Evolutionary conservation across 30 jellyfish, hydroid and myxozoan genomes (phyloP), one percentile per base, ranked within the genome.

Genomic region (Cassiopea andromeda): DNA sequence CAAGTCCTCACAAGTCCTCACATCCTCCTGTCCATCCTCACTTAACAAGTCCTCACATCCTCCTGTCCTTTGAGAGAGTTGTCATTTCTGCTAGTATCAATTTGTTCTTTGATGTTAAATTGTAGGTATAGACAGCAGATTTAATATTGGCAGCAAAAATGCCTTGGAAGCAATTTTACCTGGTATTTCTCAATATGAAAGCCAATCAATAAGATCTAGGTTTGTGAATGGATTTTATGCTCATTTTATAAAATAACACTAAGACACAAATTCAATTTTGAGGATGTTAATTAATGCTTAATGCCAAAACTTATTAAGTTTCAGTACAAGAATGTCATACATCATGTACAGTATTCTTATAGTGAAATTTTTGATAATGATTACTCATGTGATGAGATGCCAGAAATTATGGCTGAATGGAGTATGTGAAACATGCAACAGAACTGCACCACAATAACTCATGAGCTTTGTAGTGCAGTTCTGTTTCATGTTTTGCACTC

Each of bases 81-180:
- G n/a, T n/a, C 44, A 68, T 2, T 43, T 6, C 7, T 68, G 12
- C 6, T 17, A 43, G 47, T 2, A 2, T 68, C 5, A 17, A 2
- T 18, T 5, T 14, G 14, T 68, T 17, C 44, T 68, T 84, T 73
- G n/a, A 61, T 61, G 7, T 61, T 8, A 5, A 13, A 14, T 61
- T 49, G 0, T 58, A 85, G 93, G 93, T 38, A 60, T 85, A 45
- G 93, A 85, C 72, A 85, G 93, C 87, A 85, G 80, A 73, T 85
- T 85, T 18, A 72, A 75, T 48, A 73, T 44, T 73, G 93, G 93
- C 1, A 49, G 87, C 49, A 85, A 76, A 85, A 85, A 85, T 85
- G 87, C 78, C 8, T 54, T 85, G 81, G 93, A 85, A 60, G 38
- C 45, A 2, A 19, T 85, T 14, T 73, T 85, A 38, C 93, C 93